Conservation (phyloP, 2,113 vertebrate species). For the Cricetomys ansorgei region DNA sequence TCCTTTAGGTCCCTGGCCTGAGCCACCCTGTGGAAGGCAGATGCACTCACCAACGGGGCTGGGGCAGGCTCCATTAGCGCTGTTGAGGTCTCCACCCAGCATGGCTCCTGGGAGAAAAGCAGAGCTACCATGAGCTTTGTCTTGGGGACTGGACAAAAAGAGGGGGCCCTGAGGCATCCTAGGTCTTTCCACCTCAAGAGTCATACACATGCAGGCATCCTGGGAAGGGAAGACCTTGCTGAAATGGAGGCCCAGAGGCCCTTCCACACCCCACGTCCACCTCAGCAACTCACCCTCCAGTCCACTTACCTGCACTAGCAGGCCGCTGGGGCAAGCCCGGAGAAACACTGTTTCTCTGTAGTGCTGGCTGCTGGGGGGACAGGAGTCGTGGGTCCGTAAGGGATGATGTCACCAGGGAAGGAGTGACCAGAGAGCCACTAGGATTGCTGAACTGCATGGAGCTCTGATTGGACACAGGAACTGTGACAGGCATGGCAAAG, state of each 20-base stretch:
- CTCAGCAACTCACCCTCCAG: neutral
- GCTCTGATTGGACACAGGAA: conserved; percentile 96
- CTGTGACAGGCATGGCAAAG: conserved; percentile 98
- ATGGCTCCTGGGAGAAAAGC: conserved; percentile 90
- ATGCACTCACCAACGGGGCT: conserved; percentile 95
- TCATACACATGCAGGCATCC: neutral
- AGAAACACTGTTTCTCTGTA: conserved; percentile 96
- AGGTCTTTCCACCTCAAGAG: neutral
- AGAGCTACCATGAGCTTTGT: neutral
- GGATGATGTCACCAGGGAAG: conserved; percentile 94
- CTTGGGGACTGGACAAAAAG: neutral
- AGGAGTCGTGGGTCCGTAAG: conserved; percentile 96
- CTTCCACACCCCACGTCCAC: neutral
- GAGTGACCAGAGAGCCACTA: conserved; percentile 93
- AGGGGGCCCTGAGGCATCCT: neutral
- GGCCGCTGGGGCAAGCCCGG: conserved; percentile 96
- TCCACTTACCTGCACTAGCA: conserved; percentile 93
- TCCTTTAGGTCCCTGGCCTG: neutral
- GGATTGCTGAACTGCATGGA: conserved; percentile 96
- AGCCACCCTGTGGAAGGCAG: neutral
- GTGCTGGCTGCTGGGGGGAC: conserved; percentile 93
- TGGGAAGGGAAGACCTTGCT: too few species aligned
- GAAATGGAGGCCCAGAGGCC: neutral
- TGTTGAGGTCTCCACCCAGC: conserved; percentile 95
- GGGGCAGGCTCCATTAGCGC: conserved; percentile 95